Evolutionary conservation across 2,113 vertebrate species (phyloP).

Genomic region (Ctenodactylus gundi): DNA sequence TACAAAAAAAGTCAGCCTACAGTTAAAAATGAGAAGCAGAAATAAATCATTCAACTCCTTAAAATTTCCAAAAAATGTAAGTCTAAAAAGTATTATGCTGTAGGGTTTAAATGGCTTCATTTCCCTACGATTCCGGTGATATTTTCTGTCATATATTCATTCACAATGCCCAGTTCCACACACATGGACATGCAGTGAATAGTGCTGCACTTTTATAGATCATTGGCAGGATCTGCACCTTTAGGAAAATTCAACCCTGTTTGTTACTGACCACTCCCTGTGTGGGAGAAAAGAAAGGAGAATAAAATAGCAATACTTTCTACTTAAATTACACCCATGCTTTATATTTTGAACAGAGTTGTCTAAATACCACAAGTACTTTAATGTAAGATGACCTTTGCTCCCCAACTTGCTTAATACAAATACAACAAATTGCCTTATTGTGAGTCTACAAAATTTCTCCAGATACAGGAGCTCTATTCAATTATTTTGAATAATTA

Average conservation of each 20-base stretch:
- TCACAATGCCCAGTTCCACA: conserved; percentile 5
- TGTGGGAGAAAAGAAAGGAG: background rate
- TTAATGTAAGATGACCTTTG: conserved; percentile 13
- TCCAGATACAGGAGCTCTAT: background rate
- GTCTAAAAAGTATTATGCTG: conserved; percentile 1
- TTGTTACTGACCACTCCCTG: background rate
- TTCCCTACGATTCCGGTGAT: background rate
- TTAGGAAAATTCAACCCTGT: background rate
- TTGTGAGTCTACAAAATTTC: conserved; percentile 4
- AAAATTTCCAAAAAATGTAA: background rate
- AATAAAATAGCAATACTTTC: background rate
- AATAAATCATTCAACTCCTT: background rate
- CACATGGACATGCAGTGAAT: background rate
- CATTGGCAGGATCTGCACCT: background rate
- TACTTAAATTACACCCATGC: background rate
- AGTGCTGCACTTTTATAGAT: background rate
- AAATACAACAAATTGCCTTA: background rate
- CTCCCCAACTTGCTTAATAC: background rate
- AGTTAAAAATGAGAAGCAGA: background rate
- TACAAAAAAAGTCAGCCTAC: background rate
- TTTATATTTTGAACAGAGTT: conserved; percentile 31
- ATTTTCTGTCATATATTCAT: background rate
- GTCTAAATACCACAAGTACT: background rate
- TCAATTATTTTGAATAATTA: conserved; percentile 10
- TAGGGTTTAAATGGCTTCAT: background rate